Evolutionary conservation across 1,140 invertebrate species (phyloP).

Genomic region (Drosophila asahinai): DNA sequence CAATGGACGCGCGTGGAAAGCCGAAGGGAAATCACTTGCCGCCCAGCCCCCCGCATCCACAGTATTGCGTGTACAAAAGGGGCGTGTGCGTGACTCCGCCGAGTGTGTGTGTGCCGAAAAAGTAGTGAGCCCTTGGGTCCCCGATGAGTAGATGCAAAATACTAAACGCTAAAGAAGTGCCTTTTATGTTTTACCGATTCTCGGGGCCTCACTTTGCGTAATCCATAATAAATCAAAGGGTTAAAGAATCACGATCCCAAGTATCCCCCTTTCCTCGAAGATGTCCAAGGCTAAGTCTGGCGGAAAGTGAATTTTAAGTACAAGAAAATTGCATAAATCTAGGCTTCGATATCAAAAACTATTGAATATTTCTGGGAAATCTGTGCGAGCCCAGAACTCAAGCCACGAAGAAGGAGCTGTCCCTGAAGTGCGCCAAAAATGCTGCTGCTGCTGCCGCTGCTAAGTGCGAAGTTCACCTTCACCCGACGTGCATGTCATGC

Average conservation of each 20-base stretch:
- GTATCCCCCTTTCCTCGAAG: not conserved
- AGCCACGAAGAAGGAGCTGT: not conserved
- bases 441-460: slow-evolving; percentile 27
- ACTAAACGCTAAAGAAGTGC: slow-evolving; percentile 38
- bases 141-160: slow-evolving; percentile 24
- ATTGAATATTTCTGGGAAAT: not conserved
- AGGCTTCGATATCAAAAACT: not conserved
- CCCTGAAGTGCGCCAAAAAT: slow-evolving; percentile 48
- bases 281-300: slow-evolving; percentile 1
- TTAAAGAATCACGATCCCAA: not conserved
- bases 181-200: slow-evolving; percentile 41
- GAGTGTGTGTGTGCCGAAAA: slow-evolving; percentile 32
- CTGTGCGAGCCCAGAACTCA: not conserved
- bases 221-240: slow-evolving; percentile 1
- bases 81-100: slow-evolving; percentile 39
- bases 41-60: slow-evolving; percentile 20
- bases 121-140: slow-evolving; percentile 23
- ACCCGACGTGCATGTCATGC: slow-evolving; percentile 29
- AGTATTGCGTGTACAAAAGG: slow-evolving; percentile 53
- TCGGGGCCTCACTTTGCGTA: slow-evolving; percentile 14
- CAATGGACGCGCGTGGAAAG: slow-evolving; percentile 54
- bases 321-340: slow-evolving; percentile 25
- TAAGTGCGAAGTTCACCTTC: slow-evolving; percentile 37
- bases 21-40: slow-evolving; percentile 25
- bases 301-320: not conserved